Evolutionary conservation across 2,797 vertebrate species (phyloP).

Genomic region (Chelon labrosus): DNA sequence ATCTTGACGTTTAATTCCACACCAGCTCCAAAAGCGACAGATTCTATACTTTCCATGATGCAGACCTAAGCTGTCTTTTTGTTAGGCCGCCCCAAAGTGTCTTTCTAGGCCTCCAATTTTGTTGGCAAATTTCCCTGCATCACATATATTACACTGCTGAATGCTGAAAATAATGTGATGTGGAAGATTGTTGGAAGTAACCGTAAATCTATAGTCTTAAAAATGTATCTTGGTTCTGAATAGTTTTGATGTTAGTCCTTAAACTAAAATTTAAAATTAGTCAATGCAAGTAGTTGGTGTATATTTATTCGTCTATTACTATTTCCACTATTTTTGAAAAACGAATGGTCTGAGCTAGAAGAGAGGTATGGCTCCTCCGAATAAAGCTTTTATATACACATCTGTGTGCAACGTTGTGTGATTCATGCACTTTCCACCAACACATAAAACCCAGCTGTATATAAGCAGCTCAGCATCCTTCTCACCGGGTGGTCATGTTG

Average conservation of each 20-base stretch:
- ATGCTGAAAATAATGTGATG: not conserved
- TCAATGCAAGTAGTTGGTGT: not conserved
- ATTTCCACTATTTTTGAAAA: not conserved
- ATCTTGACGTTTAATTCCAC: not conserved
- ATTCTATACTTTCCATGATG: not conserved
- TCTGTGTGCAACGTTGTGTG: not conserved
- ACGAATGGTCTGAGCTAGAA: not conserved
- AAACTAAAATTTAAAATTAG: conserved; percentile 4
- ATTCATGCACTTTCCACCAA: conserved; percentile 6
- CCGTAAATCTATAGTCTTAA: not conserved
- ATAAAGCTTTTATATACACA: not conserved
- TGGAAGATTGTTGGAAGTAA: conserved; percentile 1
- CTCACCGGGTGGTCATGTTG: conserved; percentile 4
- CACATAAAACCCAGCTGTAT: conserved; percentile 12
- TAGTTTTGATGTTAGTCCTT: not conserved
- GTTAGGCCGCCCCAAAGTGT: not conserved
- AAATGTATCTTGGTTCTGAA: not conserved
- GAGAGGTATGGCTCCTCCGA: not conserved
- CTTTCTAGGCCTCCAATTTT: not conserved
- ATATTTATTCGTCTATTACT: not conserved
- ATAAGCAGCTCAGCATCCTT: not conserved
- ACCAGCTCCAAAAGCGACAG: too few relatives aligned
- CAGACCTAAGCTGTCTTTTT: not conserved
- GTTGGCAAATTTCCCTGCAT: conserved; percentile 10
- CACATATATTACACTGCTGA: conserved; percentile 10